These are phyloP conservation scores for Pseudorhiza aurosa DNA, from an alignment of 30 jellyfish, hydroid and myxozoan species.

Conservation along the genomic window DNA sequence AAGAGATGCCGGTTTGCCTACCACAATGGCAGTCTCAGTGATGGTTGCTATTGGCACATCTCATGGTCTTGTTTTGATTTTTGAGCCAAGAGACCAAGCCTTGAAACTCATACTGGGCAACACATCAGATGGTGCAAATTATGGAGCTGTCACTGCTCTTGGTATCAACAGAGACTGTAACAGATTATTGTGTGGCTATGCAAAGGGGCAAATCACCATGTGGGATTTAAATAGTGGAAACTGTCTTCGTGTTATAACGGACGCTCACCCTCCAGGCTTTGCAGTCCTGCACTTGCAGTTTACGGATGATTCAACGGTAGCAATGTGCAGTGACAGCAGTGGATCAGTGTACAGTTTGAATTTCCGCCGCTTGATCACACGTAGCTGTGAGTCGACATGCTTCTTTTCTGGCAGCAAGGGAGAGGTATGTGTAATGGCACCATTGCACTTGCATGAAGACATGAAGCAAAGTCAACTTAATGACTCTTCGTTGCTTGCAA, in stretches of 20 bases:
- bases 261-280: conserved; percentile 97
- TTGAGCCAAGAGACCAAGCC: conserved; percentile 98
- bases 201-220: conserved; percentile 98
- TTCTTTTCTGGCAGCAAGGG: conserved; percentile 99
- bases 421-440: conserved; percentile 98
- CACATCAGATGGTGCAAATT: conserved; percentile 93
- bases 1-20: conserved; percentile 98
- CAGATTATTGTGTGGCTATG: conserved; percentile 95
- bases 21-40: conserved; percentile 94
- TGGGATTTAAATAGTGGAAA: conserved; percentile 95
- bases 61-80: conserved; percentile 93
- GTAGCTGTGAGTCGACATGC: conserved; percentile 97
- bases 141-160: conserved; percentile 99
- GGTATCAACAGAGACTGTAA: conserved; percentile 95
- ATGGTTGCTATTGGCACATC: conserved; percentile 97
- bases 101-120: conserved; percentile 87
- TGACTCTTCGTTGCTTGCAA: conserved; percentile 87
- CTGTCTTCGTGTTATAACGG: conserved; percentile 93
- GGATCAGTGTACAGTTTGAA: conserved; percentile 97
- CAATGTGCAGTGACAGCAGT: conserved; percentile 98
- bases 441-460: conserved; percentile 87
- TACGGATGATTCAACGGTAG: conserved; percentile 97
- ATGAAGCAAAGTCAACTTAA: conserved; percentile 87
- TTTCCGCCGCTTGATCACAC: conserved; percentile 81
- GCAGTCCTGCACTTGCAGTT: conserved; percentile 98